A percentile compares a stretch with the other conserved stretches of the same genome.
Evolutionary conservation across 2,113 vertebrate species (phyloP).

Genomic region (Lutjanus erythropterus): DNA sequence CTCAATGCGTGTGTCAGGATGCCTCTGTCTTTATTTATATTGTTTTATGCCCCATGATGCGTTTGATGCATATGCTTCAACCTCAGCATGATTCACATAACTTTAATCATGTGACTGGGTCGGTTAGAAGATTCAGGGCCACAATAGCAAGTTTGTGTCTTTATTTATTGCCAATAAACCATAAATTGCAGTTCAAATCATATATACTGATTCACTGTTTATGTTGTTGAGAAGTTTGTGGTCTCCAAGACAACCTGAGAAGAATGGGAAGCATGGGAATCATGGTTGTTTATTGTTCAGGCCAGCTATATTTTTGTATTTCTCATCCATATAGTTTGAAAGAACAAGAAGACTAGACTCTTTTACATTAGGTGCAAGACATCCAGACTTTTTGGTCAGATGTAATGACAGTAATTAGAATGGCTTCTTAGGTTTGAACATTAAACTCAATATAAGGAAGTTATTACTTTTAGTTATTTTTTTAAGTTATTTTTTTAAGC

Average conservation of each 20-base stretch:
- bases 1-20: neutral
- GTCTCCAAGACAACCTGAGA: too few relatives aligned
- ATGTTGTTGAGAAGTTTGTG: too few relatives aligned
- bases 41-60: neutral
- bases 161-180: neutral
- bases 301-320: neutral
- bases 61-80: neutral
- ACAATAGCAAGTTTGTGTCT: neutral
- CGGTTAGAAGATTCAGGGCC: constrained; percentile 1
- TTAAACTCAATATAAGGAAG: neutral
- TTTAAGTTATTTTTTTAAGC: neutral
- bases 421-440: neutral
- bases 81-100: neutral
- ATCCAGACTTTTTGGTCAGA: neutral
- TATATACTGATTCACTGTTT: neutral
- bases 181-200: neutral
- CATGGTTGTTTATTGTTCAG: neutral
- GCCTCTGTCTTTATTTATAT: neutral
- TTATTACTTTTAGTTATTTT: neutral
- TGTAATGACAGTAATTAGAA: neutral
- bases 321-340: neutral
- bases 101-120: too few relatives aligned
- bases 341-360: neutral
- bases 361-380: neutral
- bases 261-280: neutral